Evolutionary conservation across 2,888 invertebrate genomes (phyloP).

Genomic region (Sympetrum striolatum): DNA sequence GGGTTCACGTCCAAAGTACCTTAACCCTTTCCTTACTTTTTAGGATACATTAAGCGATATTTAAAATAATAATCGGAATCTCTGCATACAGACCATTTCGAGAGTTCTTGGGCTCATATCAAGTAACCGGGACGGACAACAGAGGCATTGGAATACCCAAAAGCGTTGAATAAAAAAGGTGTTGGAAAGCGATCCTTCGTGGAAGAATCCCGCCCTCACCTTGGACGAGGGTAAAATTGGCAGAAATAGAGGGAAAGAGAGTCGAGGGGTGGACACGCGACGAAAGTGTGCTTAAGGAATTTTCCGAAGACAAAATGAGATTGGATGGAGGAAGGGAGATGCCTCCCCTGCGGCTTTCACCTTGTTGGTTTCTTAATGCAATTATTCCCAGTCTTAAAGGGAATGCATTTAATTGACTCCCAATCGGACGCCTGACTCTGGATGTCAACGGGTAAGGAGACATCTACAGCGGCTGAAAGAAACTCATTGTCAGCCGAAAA

Average conservation of each 20-base stretch:
- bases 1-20: too few relatives aligned
- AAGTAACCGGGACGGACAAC: too few relatives aligned
- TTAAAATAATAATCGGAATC: too few relatives aligned
- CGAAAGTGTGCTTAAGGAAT: neutral
- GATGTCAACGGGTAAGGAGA: neutral
- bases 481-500: neutral
- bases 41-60: too few relatives aligned
- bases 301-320: neutral
- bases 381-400: neutral
- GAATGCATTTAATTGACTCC: neutral
- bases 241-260: neutral
- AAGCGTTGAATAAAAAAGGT: neutral
- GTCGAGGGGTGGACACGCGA: neutral
- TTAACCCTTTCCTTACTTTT: too few relatives aligned
- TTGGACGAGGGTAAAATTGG: neutral
- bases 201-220: neutral
- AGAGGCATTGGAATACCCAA: neutral
- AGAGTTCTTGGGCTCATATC: too few relatives aligned
- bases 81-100: too few relatives aligned
- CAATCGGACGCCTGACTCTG: neutral
- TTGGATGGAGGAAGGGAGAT: neutral
- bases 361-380: constrained; percentile 30
- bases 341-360: neutral
- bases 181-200: neutral
- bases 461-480: neutral